Evolutionary conservation across 2,113 vertebrate species (phyloP), one percentile per base, ranked within the genome.

Genomic region (Platycercus adscitus): DNA sequence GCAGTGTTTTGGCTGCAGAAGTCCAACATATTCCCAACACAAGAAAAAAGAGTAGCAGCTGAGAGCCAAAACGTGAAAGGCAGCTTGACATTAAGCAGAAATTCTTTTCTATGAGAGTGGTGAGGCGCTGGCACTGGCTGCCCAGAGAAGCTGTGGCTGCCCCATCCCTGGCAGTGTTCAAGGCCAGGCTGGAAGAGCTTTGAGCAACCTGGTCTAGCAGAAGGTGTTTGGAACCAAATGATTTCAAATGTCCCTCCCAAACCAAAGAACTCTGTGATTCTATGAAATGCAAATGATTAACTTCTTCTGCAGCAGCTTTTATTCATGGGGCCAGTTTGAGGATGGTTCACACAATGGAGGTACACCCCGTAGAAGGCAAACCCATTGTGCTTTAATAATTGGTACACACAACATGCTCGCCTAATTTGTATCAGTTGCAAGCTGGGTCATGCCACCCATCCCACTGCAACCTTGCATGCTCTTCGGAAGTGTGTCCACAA

Each of bases 251-350:
- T 35, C 33, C 33, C 20, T 35, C 33, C 33, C 20, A 35, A 10
- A 35, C 13, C 21, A 35, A 35, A 58, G 21, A n/a, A 24, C 35
- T 52, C 50, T 58, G 56, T 24, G 33, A 58, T 58, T 58, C 56
- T 24, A 35, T 24, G 21, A 35, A 16, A 58, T 24, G 33, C 56
- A 35, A 58, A 24, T 58, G 0, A 37, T 11, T 3, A 4, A 11
- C 31, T 77, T 56, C 53, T 44, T 23, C 28, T 35, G 61, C 39
- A 49, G 61, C 49, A 72, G 21, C 31, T 3, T 31, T 68, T 55
- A 61, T 31, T 52, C 65, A 39, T 7, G 1, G 19, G 20, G 5
- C 6, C 3, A 4, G 0, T 35, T 33, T 58, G 31, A 63, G 13
- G 28, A 10, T 19, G 46, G 19, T 58, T 68, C 61, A 21, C 35